Evolutionary conservation across 2,797 vertebrate species (phyloP), one percentile per base, ranked within the genome.

Genomic region (Oryzias sinensis): DNA sequence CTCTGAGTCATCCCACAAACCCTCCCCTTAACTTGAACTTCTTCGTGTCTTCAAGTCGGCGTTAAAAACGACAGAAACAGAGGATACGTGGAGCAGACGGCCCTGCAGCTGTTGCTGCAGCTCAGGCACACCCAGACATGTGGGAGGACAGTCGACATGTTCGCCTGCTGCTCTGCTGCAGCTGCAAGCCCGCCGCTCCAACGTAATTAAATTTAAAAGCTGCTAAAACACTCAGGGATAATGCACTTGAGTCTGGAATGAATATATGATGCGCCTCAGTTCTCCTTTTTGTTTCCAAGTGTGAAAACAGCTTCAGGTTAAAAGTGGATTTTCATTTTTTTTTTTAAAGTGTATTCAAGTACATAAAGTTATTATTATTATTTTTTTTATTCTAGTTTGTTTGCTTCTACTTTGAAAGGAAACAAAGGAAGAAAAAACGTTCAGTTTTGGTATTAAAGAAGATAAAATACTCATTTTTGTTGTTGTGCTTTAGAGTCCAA

Each of bases 51-150:
- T 37, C 33, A 11, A 37, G 33, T 37, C 13, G 33, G 2, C 6
- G 41, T 5, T 6, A 27, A 37, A 13, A 44, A 22, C 5, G 14
- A 45, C 22, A 29, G 18, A 60, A 22, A 52, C 15, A 14, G 27
- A 15, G 25, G 18, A 20, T 27, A 53, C 40, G 44, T 5, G 0
- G 53, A 53, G 25, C 42, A n/a, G 61, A 49, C 42, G 73, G 61
- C 56, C 54, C 42, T 64, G 72, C 85, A 89, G 87, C 84, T 87
- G 87, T 70, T 69, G 56, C 56, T 25, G 41, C 52, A 33, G 20
- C 54, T 72, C 77, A 62, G 51, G 40, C 56, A 11, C 47, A 65
- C 47, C 62, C 51, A 15, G 43, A 71, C 76, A 77, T 1, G 49
- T 66, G 72, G 1, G 51, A 65, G 79, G 24, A 66, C 49, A 37